Base-by-base conservation (phyloP, 2,888 invertebrate species). In the Coleophora flavipennella region DNA sequence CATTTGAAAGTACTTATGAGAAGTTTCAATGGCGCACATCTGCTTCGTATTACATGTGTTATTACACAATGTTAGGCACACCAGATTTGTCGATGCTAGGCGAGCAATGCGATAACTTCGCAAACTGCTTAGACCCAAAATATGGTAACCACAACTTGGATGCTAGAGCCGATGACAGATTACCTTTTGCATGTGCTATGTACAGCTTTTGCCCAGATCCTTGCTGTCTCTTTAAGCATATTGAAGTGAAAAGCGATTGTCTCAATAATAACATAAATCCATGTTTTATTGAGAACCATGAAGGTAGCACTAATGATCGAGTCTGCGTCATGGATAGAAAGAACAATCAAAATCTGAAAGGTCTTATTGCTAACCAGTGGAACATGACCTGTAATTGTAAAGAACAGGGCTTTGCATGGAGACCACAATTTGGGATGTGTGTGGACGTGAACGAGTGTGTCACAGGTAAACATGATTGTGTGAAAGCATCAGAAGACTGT, bases 161-260 rank as follows among this genome's bases (percentile, higher is more conserved):
- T 59, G 74, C 80, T n/a, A 72, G 90, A 45, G 86, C 89, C 1
- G 67, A 86, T 43, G 88, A 89, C 52, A 61, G 62, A 34, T 50
- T 65, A 35, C 74, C 87, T 1, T 90, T 86, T 62, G 74, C 72
- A 33, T 91, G 90, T 60, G 88, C 90, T 8, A 55, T 76, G 45
- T 89, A 89, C 53, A 89, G 90, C 56, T 90, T 90, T 67, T 90
- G 90, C 61, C 90, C 90, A 7, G 89, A 90, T 60, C 86, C 86
- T 7, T 90, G 90, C 53, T 90, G 90, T 54, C 81, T 87, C 12
- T 53, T 75, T 41, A 86, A 78, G 51, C 80, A 85, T 51, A 57
- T 87, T 9, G 51, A 60, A 13, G 53, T 64, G 13, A 48, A 62
- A 40, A 61, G 61, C 8, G 64, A 80, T 35, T 90, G 89, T 56